Percentiles rank a stretch among this genome's conserved stretches.
Conservation (phyloP, 2,888 invertebrate genomes). For the Andrena camellia region DNA sequence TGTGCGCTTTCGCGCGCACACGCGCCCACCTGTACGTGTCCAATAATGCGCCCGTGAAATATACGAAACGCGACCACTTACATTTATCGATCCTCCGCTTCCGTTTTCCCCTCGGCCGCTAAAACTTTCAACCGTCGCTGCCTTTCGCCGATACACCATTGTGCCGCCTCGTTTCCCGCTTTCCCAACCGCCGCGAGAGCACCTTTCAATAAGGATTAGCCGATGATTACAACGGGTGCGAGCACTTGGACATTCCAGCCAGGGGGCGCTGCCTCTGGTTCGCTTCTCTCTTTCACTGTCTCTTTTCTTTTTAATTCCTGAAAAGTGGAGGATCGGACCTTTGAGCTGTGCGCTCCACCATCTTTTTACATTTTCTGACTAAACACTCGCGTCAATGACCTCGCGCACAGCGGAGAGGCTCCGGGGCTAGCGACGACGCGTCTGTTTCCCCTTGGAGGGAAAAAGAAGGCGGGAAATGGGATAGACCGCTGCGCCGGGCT, state of each 20-base stretch:
- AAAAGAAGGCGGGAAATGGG: background rate
- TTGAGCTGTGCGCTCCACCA: background rate
- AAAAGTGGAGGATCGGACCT: background rate
- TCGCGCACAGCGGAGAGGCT: constrained; percentile 1
- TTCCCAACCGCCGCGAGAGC: background rate
- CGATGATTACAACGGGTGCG: too few species aligned
- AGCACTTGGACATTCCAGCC: too few species aligned
- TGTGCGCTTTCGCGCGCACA: constrained; percentile 26
- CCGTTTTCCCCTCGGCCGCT: background rate
- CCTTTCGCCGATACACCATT: background rate
- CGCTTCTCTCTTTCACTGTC: too few species aligned
- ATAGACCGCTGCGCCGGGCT: constrained; percentile 6
- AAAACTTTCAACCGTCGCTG: background rate
- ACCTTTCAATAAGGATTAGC: too few species aligned
- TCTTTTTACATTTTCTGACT: constrained; percentile 13
- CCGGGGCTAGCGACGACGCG: background rate
- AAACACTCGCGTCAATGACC: constrained; percentile 9
- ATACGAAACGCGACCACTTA: constrained; percentile 45
- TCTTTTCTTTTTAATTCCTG: background rate
- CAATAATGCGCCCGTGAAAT: constrained; percentile 36
- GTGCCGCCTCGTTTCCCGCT: background rate
- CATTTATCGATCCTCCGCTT: constrained; percentile 23
- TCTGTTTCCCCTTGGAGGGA: constrained; percentile 5
- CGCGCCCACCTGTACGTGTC: constrained; percentile 35
- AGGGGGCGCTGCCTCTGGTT: too few species aligned